Conservation (phyloP, 2,797 vertebrate species). For the Tympanoctomys barrerae region DNA sequence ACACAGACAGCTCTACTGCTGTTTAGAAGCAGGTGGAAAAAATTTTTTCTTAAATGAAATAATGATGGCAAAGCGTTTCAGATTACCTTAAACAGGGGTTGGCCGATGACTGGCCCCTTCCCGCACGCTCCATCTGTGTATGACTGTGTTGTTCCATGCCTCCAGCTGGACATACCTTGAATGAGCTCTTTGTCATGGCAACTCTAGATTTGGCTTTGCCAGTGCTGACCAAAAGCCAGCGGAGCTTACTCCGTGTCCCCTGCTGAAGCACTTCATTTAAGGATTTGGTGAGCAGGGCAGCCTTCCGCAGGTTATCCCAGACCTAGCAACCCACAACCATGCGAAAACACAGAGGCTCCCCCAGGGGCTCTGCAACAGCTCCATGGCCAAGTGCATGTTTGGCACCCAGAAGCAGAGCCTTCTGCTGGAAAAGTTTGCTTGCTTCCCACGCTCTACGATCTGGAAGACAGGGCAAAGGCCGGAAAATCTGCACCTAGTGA, state of each 20-base stretch:
- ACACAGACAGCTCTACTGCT: neutral
- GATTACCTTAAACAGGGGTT: conserved; percentile 65
- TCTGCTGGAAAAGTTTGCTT: conserved; percentile 79
- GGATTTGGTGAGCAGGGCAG: conserved; percentile 67
- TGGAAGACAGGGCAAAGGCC: conserved; percentile 52
- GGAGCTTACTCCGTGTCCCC: conserved; percentile 5
- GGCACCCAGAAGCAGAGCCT: conserved; percentile 64
- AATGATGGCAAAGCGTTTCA: conserved; percentile 66
- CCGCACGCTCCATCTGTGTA: conserved; percentile 59
- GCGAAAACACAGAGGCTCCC: conserved; percentile 75
- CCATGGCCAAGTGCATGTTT: conserved; percentile 72
- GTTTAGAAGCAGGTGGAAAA: conserved; percentile 69
- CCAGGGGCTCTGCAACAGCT: conserved; percentile 53
- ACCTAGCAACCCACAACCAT: conserved; percentile 81
- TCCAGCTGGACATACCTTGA: conserved; percentile 75
- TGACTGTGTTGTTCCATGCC: conserved; percentile 73
- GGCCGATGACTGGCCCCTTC: conserved; percentile 51
- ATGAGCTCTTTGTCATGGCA: conserved; percentile 75
- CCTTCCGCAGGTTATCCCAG: conserved; percentile 74
- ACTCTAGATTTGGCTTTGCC: conserved; percentile 53
- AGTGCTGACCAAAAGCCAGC: conserved; percentile 47
- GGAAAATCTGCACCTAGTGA: conserved; percentile 58
- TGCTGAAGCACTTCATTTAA: conserved; percentile 72
- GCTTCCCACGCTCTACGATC: conserved; percentile 62
- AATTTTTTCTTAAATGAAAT: conserved; percentile 20